Conservation (phyloP, 92 coral and sea anemone genomes). For the Actinernus sp. region DNA sequence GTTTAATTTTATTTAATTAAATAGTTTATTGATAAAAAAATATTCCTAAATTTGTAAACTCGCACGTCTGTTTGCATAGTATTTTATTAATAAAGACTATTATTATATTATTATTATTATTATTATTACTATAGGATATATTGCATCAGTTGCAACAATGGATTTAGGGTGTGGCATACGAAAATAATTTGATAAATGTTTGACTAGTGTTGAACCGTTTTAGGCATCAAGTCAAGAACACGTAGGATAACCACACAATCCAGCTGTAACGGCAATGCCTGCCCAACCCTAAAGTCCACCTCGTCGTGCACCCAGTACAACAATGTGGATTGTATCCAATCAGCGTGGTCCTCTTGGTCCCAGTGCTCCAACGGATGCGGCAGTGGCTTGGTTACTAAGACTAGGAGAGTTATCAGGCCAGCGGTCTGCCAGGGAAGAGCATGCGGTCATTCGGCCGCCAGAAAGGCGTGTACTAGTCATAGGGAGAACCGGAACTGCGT, state of each 20-base stretch:
- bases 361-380: constrained; percentile 88
- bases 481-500: constrained; percentile 82
- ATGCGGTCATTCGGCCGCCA: constrained; percentile 71
- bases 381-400: constrained; percentile 70
- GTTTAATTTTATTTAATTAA: too few relatives aligned
- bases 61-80: too few relatives aligned
- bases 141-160: too few relatives aligned
- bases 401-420: constrained; percentile 51
- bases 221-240: constrained; percentile 75
- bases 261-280: constrained; percentile 79
- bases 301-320: constrained; percentile 70
- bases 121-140: too few relatives aligned
- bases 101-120: too few relatives aligned
- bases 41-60: too few relatives aligned
- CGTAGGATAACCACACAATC: constrained; percentile 60
- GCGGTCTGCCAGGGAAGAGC: constrained; percentile 79
- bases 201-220: background rate
- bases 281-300: constrained; percentile 61
- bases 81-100: too few relatives aligned
- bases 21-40: too few relatives aligned
- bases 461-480: constrained; percentile 75
- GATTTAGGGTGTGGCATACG: too few relatives aligned
- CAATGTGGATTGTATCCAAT: constrained; percentile 82
- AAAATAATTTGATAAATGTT: too few relatives aligned
- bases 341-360: constrained; percentile 90